Evolutionary conservation across 2,888 invertebrate species (phyloP).

Genomic region (Trichacis sp.): DNA sequence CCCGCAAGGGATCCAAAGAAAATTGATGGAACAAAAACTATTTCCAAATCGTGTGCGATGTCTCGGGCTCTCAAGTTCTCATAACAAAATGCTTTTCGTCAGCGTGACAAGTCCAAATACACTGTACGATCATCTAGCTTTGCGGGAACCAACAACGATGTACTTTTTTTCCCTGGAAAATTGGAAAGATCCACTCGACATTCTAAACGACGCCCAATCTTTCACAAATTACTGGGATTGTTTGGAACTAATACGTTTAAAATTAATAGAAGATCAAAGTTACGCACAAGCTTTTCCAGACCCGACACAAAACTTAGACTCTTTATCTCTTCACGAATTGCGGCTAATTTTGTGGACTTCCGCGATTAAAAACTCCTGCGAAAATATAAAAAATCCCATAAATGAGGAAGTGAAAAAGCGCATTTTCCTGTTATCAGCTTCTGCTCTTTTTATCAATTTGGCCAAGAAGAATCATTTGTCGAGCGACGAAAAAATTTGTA

Average conservation of each 20-base stretch:
- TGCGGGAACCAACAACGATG: constrained; percentile 59
- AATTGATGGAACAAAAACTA: constrained; percentile 43
- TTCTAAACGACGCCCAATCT: constrained; percentile 36
- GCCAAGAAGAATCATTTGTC: constrained; percentile 34
- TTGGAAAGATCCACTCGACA: constrained; percentile 47
- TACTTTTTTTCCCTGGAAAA: constrained; percentile 52
- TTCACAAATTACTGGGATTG: constrained; percentile 62
- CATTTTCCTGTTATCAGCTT: constrained; percentile 55
- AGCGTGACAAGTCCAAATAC: constrained; percentile 58
- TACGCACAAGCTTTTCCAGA: constrained; percentile 14
- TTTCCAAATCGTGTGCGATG: constrained; percentile 51
- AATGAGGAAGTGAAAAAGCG: constrained; percentile 52
- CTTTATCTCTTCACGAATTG: constrained; percentile 49
- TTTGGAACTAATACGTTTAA: constrained; percentile 59
- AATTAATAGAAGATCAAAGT: constrained; percentile 46
- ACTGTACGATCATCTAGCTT: constrained; percentile 61
- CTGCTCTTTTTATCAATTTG: constrained; percentile 48
- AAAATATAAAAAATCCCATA: constrained; percentile 45
- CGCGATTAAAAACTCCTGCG: constrained; percentile 52
- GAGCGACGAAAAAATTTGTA: constrained; percentile 47
- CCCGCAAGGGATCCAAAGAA: constrained; percentile 33
- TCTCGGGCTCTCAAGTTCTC: constrained; percentile 57
- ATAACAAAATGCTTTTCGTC: constrained; percentile 50
- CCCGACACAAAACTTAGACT: constrained; percentile 47
- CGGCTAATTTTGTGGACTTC: constrained; percentile 58